Conservation (phyloP, 2,888 invertebrate species). For the Coelogynopora nodosa region DNA sequence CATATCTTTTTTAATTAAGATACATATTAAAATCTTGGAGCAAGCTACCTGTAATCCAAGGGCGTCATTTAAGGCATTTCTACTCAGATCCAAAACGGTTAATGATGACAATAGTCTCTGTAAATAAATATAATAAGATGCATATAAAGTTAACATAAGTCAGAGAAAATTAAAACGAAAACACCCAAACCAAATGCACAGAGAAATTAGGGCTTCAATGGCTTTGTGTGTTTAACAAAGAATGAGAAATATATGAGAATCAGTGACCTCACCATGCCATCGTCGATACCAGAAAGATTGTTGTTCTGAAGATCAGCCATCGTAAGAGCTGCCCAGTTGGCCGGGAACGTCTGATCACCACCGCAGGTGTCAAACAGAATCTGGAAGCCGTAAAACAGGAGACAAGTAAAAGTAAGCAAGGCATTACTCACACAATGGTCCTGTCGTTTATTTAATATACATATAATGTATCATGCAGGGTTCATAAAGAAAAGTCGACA, state of each 20-base stretch:
- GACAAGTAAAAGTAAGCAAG: too few species aligned
- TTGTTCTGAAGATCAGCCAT: neutral
- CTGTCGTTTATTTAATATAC: too few species aligned
- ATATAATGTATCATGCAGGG: too few species aligned
- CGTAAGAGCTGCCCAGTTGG: neutral
- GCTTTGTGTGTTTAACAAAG: neutral
- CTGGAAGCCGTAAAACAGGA: too few species aligned
- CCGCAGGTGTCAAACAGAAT: neutral
- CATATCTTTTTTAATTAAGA: too few species aligned
- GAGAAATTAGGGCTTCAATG: neutral
- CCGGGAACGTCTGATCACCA: neutral
- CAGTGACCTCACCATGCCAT: neutral
- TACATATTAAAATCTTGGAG: neutral
- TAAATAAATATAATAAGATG: neutral
- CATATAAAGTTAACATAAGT: neutral
- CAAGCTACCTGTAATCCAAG: neutral
- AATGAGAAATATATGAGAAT: too few species aligned
- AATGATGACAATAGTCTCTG: neutral
- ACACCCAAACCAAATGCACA: neutral
- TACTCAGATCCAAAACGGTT: constrained; percentile 1
- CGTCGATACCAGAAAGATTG: neutral
- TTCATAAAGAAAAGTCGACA: too few species aligned
- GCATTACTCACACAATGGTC: too few species aligned
- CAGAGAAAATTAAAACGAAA: neutral
- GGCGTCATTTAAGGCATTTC: neutral